These are phyloP conservation scores for Urocolius indicus DNA, from an alignment of 2,113 vertebrate species.

Conservation along the genomic window DNA sequence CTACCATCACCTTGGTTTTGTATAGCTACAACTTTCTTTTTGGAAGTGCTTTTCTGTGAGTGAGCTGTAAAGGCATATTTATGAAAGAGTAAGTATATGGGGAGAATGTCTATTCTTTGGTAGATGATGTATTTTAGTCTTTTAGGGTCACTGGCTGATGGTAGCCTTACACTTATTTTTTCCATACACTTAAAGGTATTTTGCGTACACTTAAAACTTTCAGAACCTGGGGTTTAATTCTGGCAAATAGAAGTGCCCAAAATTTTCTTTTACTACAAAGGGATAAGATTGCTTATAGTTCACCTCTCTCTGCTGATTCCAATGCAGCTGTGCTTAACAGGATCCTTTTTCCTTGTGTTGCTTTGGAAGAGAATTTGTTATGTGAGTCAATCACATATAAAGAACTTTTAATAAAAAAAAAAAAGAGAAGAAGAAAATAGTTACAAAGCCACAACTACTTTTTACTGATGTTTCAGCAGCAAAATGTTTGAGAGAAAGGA, in stretches of 20 bases:
- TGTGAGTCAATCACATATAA: neutral
- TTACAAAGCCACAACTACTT: neutral
- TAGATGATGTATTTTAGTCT: neutral
- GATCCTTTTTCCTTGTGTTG: neutral
- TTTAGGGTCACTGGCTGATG: neutral
- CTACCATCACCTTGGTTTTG: neutral
- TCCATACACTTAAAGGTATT: neutral
- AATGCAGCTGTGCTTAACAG: neutral
- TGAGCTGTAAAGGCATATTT: neutral
- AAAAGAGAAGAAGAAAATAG: too few species aligned
- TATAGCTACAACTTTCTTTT: neutral
- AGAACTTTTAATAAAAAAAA: neutral
- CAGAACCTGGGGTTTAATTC: neutral
- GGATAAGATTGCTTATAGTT: neutral
- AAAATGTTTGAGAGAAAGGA: neutral
- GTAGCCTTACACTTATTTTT: neutral
- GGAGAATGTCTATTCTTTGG: neutral
- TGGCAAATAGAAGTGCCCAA: neutral
- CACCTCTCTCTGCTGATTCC: neutral
- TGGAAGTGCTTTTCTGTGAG: neutral
- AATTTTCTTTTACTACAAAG: neutral
- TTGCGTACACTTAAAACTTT: neutral
- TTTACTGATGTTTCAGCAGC: neutral
- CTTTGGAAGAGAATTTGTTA: neutral
- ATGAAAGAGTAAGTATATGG: neutral